Percentiles rank a stretch among this genome's conserved stretches.
These are phyloP conservation scores for Callimorpha dominula DNA, from an alignment of 2,888 invertebrate genomes.

Conservation along the genomic window DNA sequence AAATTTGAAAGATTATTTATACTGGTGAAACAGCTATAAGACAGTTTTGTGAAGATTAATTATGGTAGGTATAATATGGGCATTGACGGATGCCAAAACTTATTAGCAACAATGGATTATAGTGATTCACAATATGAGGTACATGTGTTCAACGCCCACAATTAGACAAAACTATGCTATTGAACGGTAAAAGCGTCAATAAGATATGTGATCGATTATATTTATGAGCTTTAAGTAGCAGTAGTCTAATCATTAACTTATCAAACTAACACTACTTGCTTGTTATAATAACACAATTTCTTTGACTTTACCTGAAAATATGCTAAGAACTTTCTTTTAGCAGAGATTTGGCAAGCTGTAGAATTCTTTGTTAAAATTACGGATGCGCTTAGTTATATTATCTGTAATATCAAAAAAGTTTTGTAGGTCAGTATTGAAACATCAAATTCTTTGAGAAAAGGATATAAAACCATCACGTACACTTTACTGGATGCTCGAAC, in stretches of 20 bases:
- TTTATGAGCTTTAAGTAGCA: slow-evolving; percentile 52
- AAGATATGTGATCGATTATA: slow-evolving; percentile 55
- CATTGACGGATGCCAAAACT: slow-evolving; percentile 42
- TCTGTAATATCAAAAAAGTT: too few relatives aligned
- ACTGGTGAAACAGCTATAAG: slow-evolving; percentile 34
- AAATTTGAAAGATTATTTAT: slow-evolving; percentile 16
- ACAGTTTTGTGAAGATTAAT: slow-evolving; percentile 48
- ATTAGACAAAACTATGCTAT: slow-evolving; percentile 63
- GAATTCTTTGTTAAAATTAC: too few relatives aligned
- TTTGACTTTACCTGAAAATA: background rate
- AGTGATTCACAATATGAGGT: slow-evolving; percentile 41
- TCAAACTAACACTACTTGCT: background rate
- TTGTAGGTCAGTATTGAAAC: too few relatives aligned
- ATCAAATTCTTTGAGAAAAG: too few relatives aligned
- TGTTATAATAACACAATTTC: background rate
- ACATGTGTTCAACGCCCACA: slow-evolving; percentile 62
- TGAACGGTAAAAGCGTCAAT: slow-evolving; percentile 73
- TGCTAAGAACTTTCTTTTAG: background rate
- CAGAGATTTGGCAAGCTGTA: too few relatives aligned
- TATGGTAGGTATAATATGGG: slow-evolving; percentile 30
- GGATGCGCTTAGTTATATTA: too few relatives aligned
- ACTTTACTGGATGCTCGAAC: too few relatives aligned
- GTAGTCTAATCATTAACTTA: slow-evolving; percentile 26
- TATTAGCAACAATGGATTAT: slow-evolving; percentile 41
- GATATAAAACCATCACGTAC: too few relatives aligned